Conservation (phyloP, 1,140 invertebrate genomes). For the Vanessa tameamea region DNA sequence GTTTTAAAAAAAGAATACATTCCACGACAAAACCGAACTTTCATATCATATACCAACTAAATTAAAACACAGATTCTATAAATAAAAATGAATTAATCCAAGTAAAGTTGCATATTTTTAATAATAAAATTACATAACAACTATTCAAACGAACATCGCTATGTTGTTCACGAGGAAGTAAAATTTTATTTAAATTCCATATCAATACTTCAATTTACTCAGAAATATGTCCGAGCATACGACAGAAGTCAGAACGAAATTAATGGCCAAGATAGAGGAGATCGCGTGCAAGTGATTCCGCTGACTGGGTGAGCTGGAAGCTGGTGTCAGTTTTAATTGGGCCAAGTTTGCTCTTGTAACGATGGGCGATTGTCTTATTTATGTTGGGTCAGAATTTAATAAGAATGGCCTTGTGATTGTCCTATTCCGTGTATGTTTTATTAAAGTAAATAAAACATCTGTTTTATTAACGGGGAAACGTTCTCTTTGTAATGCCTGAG, state of each 20-base stretch:
- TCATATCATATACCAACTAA: too few relatives aligned
- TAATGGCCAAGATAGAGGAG: constrained; percentile 68
- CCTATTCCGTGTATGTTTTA: neutral
- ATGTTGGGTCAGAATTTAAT: constrained; percentile 53
- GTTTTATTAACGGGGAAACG: too few relatives aligned
- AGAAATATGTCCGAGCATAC: constrained; percentile 29
- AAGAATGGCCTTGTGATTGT: constrained; percentile 7
- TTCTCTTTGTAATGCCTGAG: too few relatives aligned
- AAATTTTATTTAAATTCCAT: constrained; percentile 8
- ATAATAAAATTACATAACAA: too few relatives aligned
- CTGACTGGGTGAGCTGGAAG: constrained; percentile 58
- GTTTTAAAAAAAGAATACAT: too few relatives aligned
- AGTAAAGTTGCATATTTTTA: too few relatives aligned
- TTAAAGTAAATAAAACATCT: too few relatives aligned
- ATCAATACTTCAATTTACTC: constrained; percentile 33
- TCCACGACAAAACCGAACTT: too few relatives aligned
- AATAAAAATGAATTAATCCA: too few relatives aligned
- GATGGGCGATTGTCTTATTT: constrained; percentile 69
- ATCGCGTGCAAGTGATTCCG: constrained; percentile 66
- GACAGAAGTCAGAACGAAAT: constrained; percentile 56
- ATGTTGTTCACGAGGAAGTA: neutral
- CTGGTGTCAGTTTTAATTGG: constrained; percentile 74
- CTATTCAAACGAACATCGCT: neutral
- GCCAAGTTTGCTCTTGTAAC: constrained; percentile 64
- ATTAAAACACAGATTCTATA: too few relatives aligned